Evolutionary conservation across 2,797 vertebrate genomes (phyloP), one percentile per base, ranked within the genome.

Genomic region (Phalanger gymnotis): DNA sequence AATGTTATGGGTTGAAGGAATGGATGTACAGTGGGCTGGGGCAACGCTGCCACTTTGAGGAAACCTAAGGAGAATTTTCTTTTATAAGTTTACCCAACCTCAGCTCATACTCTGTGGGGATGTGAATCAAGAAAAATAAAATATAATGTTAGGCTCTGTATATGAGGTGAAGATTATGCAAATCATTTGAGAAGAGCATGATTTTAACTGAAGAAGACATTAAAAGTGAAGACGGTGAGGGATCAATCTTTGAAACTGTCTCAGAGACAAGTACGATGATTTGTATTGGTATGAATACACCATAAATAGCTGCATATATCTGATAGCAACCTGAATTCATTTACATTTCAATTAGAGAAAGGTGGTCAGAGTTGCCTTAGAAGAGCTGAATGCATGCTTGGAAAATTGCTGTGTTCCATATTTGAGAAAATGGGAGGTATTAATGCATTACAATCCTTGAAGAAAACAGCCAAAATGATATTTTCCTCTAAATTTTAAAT

Each of bases 151-250:
- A 94, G 58, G 90, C 54, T 91, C 10, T 93, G 55, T 66, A 31
- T 92, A 28, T 30, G 81, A 13, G 94, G 73, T 94, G 52, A 34
- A 87, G 51, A 94, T 22, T 25, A 56, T 22, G 66, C 7, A 47
- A 28, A 95, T 94, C 87, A 96, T 97, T 96, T 96, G 93, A 90
- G 90, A 95, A 10, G 28, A 95, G 52, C 14, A 53, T 96, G 93
- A 95, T 93, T 54, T 58, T 96, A 96, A 95, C 31, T 92, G 47
- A 96, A 97, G 93, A 93, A 95, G 92, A 95, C 93, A 93, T 47
- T 27, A 91, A 96, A 89, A 97, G 94, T 53, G 89, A 95, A 96
- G 96, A 91, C 19, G 53, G n/a, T 14, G 11, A 95, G 55, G 89
- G 92, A 92, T 93, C 93, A 90, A 90, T 31, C 2, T 47, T 34